A percentile compares a stretch with the other conserved stretches of the same genome.
Evolutionary conservation across 2,888 invertebrate species (phyloP).

Genomic region (Ormyrus nitidulus): DNA sequence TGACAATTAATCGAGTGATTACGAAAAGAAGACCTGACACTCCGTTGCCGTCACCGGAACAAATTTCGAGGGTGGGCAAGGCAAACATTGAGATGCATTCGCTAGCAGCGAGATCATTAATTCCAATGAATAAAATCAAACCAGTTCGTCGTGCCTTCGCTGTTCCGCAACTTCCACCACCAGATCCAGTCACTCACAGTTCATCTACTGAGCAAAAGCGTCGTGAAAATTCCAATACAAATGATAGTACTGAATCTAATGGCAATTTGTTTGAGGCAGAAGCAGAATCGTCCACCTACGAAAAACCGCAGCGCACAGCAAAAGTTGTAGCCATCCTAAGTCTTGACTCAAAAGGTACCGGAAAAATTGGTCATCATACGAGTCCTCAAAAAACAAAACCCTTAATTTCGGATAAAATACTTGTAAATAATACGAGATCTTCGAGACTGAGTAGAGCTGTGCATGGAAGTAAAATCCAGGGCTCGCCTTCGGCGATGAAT

Average conservation of each 20-base stretch:
- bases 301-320: conserved; percentile 71
- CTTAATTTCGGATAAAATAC: not conserved
- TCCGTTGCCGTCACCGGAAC: conserved; percentile 64
- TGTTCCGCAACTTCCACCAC: not conserved
- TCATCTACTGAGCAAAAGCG: not conserved
- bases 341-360: conserved; percentile 64
- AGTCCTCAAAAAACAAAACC: conserved; percentile 24
- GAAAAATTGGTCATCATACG: conserved; percentile 1
- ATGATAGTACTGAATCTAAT: conserved; percentile 61
- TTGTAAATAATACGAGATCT: conserved; percentile 18
- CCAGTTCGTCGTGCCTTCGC: not conserved
- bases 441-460: conserved; percentile 12
- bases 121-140: conserved; percentile 25
- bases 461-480: not conserved
- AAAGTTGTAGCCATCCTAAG: conserved; percentile 71
- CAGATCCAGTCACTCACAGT: not conserved
- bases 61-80: conserved; percentile 6
- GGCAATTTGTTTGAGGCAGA: conserved; percentile 60
- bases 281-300: conserved; percentile 53
- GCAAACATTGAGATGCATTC: not conserved
- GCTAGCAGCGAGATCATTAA: conserved; percentile 6
- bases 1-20: conserved; percentile 39
- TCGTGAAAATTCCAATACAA: conserved; percentile 12
- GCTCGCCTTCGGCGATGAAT: not conserved
- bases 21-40: conserved; percentile 67